Evolutionary conservation across 2,888 invertebrate genomes (phyloP).

Genomic region (Baronia brevicornis): DNA sequence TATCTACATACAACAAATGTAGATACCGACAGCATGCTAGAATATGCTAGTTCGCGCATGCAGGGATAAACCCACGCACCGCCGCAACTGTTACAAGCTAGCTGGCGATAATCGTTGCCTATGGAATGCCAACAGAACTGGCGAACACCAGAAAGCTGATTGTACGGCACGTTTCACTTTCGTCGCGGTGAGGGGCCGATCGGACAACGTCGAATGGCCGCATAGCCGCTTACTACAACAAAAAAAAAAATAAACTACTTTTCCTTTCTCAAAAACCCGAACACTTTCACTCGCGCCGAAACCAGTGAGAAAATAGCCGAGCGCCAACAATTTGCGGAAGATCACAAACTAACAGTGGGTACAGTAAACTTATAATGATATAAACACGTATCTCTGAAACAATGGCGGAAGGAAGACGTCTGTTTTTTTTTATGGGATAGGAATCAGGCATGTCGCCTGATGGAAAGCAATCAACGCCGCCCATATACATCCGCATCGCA

Average conservation of each 20-base stretch:
- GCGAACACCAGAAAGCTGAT: conserved; percentile 27
- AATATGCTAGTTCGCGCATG: no score
- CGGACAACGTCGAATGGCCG: conserved; percentile 46
- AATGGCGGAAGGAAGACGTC: no score
- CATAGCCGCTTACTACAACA: conserved; percentile 45
- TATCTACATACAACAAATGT: no score
- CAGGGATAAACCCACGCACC: no score
- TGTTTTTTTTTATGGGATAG: no score
- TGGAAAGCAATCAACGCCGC: no score
- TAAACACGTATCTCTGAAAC: no score
- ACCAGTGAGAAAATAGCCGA: conserved; percentile 44
- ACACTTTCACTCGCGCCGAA: conserved; percentile 68
- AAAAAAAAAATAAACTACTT: conserved; percentile 70
- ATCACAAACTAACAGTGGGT: conserved; percentile 3
- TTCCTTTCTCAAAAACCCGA: conserved; percentile 70
- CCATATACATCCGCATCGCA: no score
- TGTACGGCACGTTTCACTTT: conserved; percentile 55
- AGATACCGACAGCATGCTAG: no score
- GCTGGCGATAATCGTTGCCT: conserved; percentile 22
- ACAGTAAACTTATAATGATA: conserved; percentile 1
- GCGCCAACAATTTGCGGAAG: conserved; percentile 6
- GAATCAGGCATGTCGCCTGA: no score
- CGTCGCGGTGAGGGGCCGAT: conserved; percentile 26
- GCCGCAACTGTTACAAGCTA: no score
- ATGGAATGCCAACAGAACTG: conserved; percentile 23